These are phyloP conservation scores for Pyrocoelia pectoralis DNA, from an alignment of 2,888 invertebrate species.

Conservation along the genomic window DNA sequence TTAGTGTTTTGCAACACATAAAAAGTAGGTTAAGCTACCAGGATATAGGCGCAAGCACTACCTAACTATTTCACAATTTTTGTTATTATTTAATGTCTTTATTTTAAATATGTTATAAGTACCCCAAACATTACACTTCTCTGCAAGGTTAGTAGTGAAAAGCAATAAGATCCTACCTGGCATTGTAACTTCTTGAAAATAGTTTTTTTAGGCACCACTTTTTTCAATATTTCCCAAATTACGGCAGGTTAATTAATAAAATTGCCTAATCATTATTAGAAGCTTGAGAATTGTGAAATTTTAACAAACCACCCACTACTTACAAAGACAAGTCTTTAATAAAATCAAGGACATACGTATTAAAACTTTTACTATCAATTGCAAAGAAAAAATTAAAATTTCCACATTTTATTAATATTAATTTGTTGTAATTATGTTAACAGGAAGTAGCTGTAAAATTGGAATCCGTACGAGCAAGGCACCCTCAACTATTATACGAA, in stretches of 20 bases:
- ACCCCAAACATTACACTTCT: too few species aligned
- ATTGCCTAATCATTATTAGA: not conserved
- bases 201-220: too few species aligned
- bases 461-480: conserved; percentile 95
- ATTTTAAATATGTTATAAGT: conserved; percentile 8
- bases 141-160: too few species aligned
- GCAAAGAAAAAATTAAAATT: conserved; percentile 12
- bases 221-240: too few species aligned
- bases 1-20: conserved; percentile 46
- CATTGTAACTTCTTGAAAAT: too few species aligned
- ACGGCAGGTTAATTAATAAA: too few species aligned
- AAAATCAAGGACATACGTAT: conserved; percentile 37
- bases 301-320: conserved; percentile 32
- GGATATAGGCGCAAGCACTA: conserved; percentile 44
- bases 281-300: conserved; percentile 24
- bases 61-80: conserved; percentile 33
- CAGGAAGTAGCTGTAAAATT: conserved; percentile 99
- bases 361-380: conserved; percentile 29
- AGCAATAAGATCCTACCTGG: too few species aligned
- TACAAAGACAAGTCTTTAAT: conserved; percentile 37
- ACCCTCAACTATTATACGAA: conserved; percentile 98
- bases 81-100: conserved; percentile 27
- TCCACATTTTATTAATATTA: conserved; percentile 12
- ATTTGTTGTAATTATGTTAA: conserved; percentile 46
- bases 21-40: conserved; percentile 57